A percentile compares a stretch with the other conserved stretches of the same genome.
Evolutionary conservation across 2,888 invertebrate species (phyloP).

Genomic region (Augiades crinisus): DNA sequence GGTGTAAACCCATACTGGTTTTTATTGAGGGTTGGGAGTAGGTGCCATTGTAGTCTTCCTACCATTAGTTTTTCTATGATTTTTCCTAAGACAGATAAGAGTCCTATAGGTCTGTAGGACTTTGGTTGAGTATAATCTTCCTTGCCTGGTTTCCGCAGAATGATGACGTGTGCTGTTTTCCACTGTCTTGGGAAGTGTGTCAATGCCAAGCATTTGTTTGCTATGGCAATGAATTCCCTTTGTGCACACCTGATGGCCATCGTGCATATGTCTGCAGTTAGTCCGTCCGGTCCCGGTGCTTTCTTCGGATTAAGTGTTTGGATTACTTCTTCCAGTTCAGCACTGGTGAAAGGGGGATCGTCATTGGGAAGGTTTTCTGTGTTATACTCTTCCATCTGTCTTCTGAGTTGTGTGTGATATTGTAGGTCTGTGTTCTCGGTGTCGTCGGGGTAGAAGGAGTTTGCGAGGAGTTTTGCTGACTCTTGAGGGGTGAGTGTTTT

Average conservation of each 20-base stretch:
- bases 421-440: neutral
- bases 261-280: constrained; percentile 5
- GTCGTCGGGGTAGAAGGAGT: constrained; percentile 32
- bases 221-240: neutral
- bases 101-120: neutral
- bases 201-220: neutral
- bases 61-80: constrained; percentile 14
- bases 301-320: neutral
- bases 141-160: neutral
- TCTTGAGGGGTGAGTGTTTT: constrained; percentile 18
- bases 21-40: neutral
- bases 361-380: neutral
- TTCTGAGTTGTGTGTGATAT: neutral
- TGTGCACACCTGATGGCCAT: neutral
- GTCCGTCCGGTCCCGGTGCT: neutral
- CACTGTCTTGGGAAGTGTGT: neutral
- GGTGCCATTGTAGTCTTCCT: constrained; percentile 8
- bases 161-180: neutral
- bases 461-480: constrained; percentile 30
- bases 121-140: neutral
- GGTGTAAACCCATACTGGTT: constrained; percentile 1
- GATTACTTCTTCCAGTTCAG: neutral
- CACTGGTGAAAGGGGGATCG: neutral
- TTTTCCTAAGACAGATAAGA: constrained; percentile 8
- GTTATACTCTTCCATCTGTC: neutral